These are phyloP conservation scores for Heterochromis multidens DNA, from an alignment of 2,113 vertebrate genomes.

Conservation along the genomic window DNA sequence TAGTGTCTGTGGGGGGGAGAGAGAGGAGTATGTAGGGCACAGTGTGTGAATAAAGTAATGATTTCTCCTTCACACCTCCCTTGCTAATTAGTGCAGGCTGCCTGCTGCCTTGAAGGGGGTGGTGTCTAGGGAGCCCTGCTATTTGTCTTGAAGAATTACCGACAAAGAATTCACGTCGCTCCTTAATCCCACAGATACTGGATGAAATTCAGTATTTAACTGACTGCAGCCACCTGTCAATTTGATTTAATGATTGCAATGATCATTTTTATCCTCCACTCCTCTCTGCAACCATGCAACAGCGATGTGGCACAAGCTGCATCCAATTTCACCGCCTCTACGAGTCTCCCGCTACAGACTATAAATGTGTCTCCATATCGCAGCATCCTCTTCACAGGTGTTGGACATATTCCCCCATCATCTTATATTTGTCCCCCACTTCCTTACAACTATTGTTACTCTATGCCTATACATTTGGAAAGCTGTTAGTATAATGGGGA, in stretches of 20 bases:
- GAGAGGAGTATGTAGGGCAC: slow-evolving; percentile 58
- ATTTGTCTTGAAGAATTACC: slow-evolving; percentile 79
- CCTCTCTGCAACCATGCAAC: slow-evolving; percentile 14
- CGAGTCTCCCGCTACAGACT: slow-evolving; percentile 27
- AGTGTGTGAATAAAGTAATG: slow-evolving; percentile 75
- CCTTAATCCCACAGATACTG: slow-evolving; percentile 67
- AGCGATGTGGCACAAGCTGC: slow-evolving; percentile 2
- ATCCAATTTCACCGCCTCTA: slow-evolving; percentile 26
- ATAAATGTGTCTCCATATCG: slow-evolving; percentile 43
- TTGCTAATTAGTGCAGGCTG: slow-evolving; percentile 76
- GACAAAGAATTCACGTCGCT: slow-evolving; percentile 55
- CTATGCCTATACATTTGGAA: slow-evolving; percentile 26
- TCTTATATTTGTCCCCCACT: slow-evolving; percentile 7
- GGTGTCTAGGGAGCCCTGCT: slow-evolving; percentile 68
- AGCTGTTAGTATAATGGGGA: slow-evolving; percentile 42
- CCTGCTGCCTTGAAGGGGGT: slow-evolving; percentile 68
- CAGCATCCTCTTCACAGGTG: slow-evolving; percentile 34
- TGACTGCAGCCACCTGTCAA: slow-evolving; percentile 55
- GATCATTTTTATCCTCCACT: slow-evolving; percentile 58
- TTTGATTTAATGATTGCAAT: slow-evolving; percentile 66
- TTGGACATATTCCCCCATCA: slow-evolving; percentile 17
- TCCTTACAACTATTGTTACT: neutral
- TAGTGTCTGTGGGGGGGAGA: slow-evolving; percentile 14
- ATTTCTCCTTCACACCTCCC: slow-evolving; percentile 77
- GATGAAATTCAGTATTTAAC: slow-evolving; percentile 51